Percentiles rank a stretch among this genome's conserved stretches.
Evolutionary conservation across 1,140 invertebrate genomes (phyloP).

Genomic region (Idris sp.): DNA sequence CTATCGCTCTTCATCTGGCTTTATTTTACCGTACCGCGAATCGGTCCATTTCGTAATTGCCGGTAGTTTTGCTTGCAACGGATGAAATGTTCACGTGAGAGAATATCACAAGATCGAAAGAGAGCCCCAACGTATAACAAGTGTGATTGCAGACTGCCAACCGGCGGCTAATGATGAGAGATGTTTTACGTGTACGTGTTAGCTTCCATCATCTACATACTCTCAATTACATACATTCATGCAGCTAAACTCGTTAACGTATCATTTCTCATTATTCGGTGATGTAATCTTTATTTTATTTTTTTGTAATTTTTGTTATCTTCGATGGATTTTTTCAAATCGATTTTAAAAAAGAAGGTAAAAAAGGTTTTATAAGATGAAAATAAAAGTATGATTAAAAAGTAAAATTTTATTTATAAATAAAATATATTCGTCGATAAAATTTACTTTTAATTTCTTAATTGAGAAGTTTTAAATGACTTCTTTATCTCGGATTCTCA

Average conservation of each 20-base stretch:
- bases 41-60: slow-evolving; percentile 59
- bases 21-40: slow-evolving; percentile 54
- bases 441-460: too few relatives aligned
- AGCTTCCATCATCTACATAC: too few relatives aligned
- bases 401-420: too few relatives aligned
- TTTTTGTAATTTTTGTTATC: background rate
- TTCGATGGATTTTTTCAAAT: background rate
- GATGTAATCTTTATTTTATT: background rate
- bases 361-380: too few relatives aligned
- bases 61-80: slow-evolving; percentile 54
- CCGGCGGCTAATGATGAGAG: slow-evolving; percentile 61
- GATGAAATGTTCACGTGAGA: slow-evolving; percentile 51
- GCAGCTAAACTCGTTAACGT: slow-evolving; percentile 42
- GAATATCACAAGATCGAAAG: slow-evolving; percentile 68
- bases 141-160: slow-evolving; percentile 68
- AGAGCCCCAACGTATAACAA: slow-evolving; percentile 69
- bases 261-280: slow-evolving; percentile 50
- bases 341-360: too few relatives aligned
- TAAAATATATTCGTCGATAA: too few relatives aligned
- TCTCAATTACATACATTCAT: slow-evolving; percentile 42
- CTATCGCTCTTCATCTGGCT: slow-evolving; percentile 52
- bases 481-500: too few relatives aligned
- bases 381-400: too few relatives aligned
- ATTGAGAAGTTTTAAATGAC: too few relatives aligned
- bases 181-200: slow-evolving; percentile 50